A percentile compares a stretch with the other conserved stretches of the same genome.
phyloP scores from a whole-genome alignment of 2,888 invertebrate species.

The Idaea straminata region DNA sequence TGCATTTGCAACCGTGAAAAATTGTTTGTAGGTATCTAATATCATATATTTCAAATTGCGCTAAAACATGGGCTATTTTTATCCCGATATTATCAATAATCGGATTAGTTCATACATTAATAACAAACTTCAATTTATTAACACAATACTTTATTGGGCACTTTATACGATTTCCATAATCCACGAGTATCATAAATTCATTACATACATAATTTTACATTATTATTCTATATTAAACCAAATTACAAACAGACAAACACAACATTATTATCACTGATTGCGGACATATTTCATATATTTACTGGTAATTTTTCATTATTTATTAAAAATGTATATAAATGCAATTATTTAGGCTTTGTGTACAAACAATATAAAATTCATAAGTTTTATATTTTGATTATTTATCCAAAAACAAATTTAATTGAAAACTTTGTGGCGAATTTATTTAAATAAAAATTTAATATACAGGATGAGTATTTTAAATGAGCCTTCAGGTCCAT shows the following conservation, averaged over 20 bases:
- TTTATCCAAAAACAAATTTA: too few relatives aligned
- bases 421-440: not conserved
- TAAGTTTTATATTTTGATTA: not conserved
- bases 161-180: conserved; percentile 25
- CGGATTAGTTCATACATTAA: too few relatives aligned
- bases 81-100: too few relatives aligned
- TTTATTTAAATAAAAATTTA: not conserved
- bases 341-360: not conserved
- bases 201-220: conserved; percentile 14
- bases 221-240: not conserved
- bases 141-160: conserved; percentile 1
- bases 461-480: too few relatives aligned
- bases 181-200: conserved; percentile 46
- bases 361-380: not conserved
- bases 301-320: not conserved
- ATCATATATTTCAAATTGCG: too few relatives aligned
- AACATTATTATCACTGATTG: conserved; percentile 7
- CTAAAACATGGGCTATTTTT: too few relatives aligned
- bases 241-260: conserved; percentile 3
- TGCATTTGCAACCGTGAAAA: too few relatives aligned
- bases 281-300: not conserved
- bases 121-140: not conserved
- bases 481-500: too few relatives aligned
- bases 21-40: too few relatives aligned
- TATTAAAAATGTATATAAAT: not conserved